Evolutionary conservation across 2,797 vertebrate genomes (phyloP).

Genomic region (Liparis tanakae): DNA sequence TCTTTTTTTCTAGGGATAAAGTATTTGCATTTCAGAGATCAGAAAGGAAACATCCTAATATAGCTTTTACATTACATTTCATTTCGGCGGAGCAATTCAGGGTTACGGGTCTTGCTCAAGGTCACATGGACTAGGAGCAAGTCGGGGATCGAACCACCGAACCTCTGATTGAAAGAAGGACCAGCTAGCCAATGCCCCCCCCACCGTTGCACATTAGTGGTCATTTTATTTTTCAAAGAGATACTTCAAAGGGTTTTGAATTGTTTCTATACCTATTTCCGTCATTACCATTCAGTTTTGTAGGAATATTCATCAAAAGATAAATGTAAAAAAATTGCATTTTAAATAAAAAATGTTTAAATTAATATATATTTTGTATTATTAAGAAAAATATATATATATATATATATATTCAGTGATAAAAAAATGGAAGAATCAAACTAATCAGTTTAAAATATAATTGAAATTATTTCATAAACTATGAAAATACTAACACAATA

Average conservation of each 20-base stretch:
- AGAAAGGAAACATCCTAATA: no score
- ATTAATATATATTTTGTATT: background rate
- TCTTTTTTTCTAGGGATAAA: slow-evolving; percentile 8
- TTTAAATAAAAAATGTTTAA: no score
- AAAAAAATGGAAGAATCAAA: background rate
- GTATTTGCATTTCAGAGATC: slow-evolving; percentile 5
- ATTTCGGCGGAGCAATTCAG: no score
- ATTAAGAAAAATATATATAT: background rate
- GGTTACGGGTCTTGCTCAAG: no score
- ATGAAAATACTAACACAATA: no score
- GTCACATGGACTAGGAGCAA: no score
- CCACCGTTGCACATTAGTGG: background rate
- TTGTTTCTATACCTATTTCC: background rate
- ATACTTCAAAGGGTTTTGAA: background rate
- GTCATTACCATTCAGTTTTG: background rate
- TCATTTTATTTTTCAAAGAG: background rate
- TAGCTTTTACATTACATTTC: no score
- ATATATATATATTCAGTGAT: background rate
- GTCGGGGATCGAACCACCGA: no score
- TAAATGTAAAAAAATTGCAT: no score
- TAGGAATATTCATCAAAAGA: background rate
- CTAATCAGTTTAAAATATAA: background rate
- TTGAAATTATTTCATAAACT: no score
- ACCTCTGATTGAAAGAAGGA: no score
- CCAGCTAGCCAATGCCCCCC: no score